Conservation (phyloP, 2,113 vertebrate genomes). For the Chamaetylas fuelleborni region DNA sequence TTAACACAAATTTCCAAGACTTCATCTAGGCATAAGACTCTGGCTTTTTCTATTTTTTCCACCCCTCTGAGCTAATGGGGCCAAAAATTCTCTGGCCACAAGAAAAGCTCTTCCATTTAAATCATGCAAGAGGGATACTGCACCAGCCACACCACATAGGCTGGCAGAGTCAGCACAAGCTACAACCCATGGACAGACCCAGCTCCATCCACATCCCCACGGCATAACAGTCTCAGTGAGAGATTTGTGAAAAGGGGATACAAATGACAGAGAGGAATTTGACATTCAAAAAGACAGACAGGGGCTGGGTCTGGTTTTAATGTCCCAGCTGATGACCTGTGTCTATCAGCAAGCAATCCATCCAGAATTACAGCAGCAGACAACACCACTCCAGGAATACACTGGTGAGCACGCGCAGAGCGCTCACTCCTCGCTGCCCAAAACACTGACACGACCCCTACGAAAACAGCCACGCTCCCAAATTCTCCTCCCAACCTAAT, state of each 20-base stretch:
- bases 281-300: not conserved
- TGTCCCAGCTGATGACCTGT: not conserved
- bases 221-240: not conserved
- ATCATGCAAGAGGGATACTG: not conserved
- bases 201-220: not conserved
- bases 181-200: not conserved
- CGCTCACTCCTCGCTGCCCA: rapidly evolving
- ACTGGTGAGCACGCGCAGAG: rapidly evolving
- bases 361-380: not conserved
- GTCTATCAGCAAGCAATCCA: not conserved
- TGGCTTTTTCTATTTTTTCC: not conserved
- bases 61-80: not conserved
- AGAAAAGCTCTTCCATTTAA: not conserved
- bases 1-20: constrained; percentile 6
- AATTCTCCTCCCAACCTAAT: not conserved
- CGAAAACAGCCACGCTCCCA: rapidly evolving
- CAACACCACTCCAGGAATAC: not conserved
- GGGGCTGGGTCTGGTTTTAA: not conserved
- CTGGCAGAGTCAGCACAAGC: not conserved
- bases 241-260: not conserved
- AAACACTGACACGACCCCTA: rapidly evolving
- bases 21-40: not conserved
- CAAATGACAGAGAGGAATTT: not conserved
- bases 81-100: not conserved
- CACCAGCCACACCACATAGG: not conserved